Evolutionary conservation across 1,140 invertebrate genomes (phyloP).

Genomic region (Orius insidiosus): DNA sequence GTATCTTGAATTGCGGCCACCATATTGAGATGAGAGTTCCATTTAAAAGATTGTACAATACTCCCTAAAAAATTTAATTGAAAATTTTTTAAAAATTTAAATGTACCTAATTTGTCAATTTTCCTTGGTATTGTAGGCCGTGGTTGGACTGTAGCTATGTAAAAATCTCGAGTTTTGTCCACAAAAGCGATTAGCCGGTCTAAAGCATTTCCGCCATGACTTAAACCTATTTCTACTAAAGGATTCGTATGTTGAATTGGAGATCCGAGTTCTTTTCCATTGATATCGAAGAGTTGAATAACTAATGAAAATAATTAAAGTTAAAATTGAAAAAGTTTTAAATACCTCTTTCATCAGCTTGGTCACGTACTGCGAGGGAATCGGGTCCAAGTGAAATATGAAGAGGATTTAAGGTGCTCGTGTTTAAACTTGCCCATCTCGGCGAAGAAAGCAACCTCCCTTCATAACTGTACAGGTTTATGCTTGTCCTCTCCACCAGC

Average conservation of each 20-base stretch:
- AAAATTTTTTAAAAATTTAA: too few relatives aligned
- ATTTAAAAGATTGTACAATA: constrained; percentile 61
- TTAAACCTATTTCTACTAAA: constrained; percentile 53
- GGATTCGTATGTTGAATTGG: constrained; percentile 38
- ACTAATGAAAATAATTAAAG: constrained; percentile 32
- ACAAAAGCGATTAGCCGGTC: constrained; percentile 61
- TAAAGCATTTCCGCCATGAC: constrained; percentile 50
- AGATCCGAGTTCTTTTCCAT: constrained; percentile 48
- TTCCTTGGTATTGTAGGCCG: constrained; percentile 31
- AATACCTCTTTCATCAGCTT: constrained; percentile 58
- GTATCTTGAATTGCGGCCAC: constrained; percentile 67
- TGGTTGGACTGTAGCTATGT: constrained; percentile 48
- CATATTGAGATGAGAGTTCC: constrained; percentile 71
- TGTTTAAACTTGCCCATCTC: constrained; percentile 48
- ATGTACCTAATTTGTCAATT: constrained; percentile 56
- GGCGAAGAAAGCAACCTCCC: constrained; percentile 60
- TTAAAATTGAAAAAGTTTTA: constrained; percentile 9
- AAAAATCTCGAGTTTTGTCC: constrained; percentile 67
- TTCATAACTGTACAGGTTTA: constrained; percentile 78
- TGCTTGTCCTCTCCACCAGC: constrained; percentile 53
- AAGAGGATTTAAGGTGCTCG: constrained; percentile 37
- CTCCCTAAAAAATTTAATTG: constrained; percentile 38
- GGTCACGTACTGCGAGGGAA: constrained; percentile 64
- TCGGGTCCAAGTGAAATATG: constrained; percentile 65
- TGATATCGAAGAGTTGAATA: constrained; percentile 70